Percentiles rank a stretch among this genome's conserved stretches.
Evolutionary conservation across 2,888 invertebrate species (phyloP).

Genomic region (Bimastos eiseni): DNA sequence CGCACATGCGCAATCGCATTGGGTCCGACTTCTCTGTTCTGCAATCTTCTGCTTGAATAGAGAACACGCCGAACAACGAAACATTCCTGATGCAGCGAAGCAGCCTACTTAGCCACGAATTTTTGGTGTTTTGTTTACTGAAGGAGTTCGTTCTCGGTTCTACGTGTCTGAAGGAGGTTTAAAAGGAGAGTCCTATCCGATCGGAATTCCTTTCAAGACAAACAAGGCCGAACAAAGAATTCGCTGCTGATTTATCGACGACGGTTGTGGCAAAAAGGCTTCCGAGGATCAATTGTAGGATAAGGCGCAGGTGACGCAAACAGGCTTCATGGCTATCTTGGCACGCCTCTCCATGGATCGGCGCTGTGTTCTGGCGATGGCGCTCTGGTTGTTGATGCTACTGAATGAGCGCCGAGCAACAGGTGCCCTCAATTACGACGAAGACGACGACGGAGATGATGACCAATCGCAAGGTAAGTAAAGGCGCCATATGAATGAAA

Average conservation of each 20-base stretch:
- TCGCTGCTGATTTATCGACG: not conserved
- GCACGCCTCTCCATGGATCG: conserved; percentile 6
- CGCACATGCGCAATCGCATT: not conserved
- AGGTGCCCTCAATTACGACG: not conserved
- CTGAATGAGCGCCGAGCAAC: not conserved
- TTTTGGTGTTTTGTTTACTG: not conserved
- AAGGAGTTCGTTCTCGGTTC: not conserved
- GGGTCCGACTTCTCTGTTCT: not conserved
- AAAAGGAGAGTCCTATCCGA: not conserved
- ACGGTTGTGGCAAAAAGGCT: not conserved
- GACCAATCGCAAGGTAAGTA: not conserved
- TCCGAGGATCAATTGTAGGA: not conserved
- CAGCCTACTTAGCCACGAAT: not conserved
- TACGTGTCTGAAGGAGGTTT: not conserved
- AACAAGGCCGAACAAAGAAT: not conserved
- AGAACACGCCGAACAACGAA: not conserved
- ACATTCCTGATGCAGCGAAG: not conserved
- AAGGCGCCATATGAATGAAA: not conserved
- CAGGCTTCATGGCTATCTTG: not conserved
- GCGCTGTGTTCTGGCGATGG: not conserved
- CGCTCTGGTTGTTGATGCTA: not conserved
- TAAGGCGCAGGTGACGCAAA: not conserved
- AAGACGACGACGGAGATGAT: not conserved
- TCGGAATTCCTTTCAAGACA: not conserved
- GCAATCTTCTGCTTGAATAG: not conserved